Percentiles rank a stretch among this genome's conserved stretches.
Evolutionary conservation across 2,888 invertebrate species (phyloP).

Genomic region (Artemia sinica): DNA sequence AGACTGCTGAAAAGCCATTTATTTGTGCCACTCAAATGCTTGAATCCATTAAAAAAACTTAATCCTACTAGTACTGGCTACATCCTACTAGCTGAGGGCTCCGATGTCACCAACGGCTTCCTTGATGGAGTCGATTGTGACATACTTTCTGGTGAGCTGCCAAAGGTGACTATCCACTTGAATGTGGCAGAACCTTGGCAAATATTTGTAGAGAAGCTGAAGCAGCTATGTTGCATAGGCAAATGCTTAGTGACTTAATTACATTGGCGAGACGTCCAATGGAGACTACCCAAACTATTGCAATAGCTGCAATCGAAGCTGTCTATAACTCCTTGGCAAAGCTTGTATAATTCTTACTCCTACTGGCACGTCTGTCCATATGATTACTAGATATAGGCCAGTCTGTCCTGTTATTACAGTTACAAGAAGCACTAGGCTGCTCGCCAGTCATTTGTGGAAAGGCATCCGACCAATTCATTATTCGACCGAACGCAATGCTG

Average conservation of each 20-base stretch:
- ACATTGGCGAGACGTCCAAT: conserved; percentile 44
- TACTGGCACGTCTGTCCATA: conserved; percentile 62
- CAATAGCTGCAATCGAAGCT: conserved; percentile 87
- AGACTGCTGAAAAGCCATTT: conserved; percentile 85
- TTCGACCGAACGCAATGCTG: conserved; percentile 39
- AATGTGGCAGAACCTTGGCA: conserved; percentile 71
- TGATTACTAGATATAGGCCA: conserved; percentile 81
- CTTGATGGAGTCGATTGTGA: conserved; percentile 95
- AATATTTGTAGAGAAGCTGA: conserved; percentile 93
- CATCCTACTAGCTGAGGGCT: conserved; percentile 89
- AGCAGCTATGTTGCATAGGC: conserved; percentile 80
- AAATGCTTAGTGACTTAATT: conserved; percentile 64
- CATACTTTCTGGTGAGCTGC: conserved; percentile 97
- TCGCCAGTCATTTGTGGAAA: conserved; percentile 74
- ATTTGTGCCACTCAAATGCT: conserved; percentile 98
- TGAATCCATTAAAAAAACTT: conserved; percentile 93
- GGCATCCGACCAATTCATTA: conserved; percentile 78
- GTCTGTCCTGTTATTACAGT: conserved; percentile 86
- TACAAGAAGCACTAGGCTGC: conserved; percentile 63
- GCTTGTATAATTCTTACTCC: conserved; percentile 80
- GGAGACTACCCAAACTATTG: conserved; percentile 75
- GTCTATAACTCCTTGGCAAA: conserved; percentile 70
- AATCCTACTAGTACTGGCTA: too few relatives aligned
- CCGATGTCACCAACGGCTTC: conserved; percentile 94
- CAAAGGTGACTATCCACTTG: conserved; percentile 85